These are phyloP conservation scores for Maniola jurtina DNA, from an alignment of 1,140 invertebrate species.

Conservation along the genomic window DNA sequence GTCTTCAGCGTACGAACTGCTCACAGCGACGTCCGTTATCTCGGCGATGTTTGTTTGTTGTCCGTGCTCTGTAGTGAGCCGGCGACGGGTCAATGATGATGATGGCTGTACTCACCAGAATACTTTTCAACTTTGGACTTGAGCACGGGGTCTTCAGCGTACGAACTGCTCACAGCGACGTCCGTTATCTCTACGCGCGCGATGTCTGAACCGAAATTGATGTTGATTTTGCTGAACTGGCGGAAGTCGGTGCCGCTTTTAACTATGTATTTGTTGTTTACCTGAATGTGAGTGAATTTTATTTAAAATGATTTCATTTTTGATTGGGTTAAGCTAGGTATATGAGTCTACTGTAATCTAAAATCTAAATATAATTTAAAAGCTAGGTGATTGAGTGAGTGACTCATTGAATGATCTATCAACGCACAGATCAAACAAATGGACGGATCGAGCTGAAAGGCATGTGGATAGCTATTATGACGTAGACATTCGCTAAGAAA, in stretches of 20 bases:
- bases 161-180: constrained; percentile 86
- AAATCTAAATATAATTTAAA: too few species aligned
- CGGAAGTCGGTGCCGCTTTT: constrained; percentile 96
- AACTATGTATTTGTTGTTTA: constrained; percentile 90
- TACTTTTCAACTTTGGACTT: constrained; percentile 86
- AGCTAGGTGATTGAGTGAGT: too few species aligned
- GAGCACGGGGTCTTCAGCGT: constrained; percentile 85
- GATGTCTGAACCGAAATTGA: constrained; percentile 81
- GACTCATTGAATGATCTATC: too few species aligned
- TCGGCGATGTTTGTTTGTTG: constrained; percentile 77
- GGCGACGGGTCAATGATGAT: too few species aligned
- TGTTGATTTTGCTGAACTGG: constrained; percentile 89
- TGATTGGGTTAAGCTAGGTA: too few species aligned
- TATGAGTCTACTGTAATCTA: too few species aligned
- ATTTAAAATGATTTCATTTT: too few species aligned
- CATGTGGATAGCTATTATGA: too few species aligned
- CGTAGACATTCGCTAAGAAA: too few species aligned
- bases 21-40: constrained; percentile 87
- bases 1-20: constrained; percentile 87
- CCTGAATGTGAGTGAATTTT: constrained; percentile 55
- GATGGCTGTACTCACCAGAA: constrained; percentile 79
- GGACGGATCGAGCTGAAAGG: too few species aligned
- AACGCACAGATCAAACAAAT: too few species aligned
- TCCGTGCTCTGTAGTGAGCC: too few species aligned
- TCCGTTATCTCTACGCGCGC: constrained; percentile 83